Conservation (phyloP, 2,113 vertebrate species). For the Spermophilus dauricus region DNA sequence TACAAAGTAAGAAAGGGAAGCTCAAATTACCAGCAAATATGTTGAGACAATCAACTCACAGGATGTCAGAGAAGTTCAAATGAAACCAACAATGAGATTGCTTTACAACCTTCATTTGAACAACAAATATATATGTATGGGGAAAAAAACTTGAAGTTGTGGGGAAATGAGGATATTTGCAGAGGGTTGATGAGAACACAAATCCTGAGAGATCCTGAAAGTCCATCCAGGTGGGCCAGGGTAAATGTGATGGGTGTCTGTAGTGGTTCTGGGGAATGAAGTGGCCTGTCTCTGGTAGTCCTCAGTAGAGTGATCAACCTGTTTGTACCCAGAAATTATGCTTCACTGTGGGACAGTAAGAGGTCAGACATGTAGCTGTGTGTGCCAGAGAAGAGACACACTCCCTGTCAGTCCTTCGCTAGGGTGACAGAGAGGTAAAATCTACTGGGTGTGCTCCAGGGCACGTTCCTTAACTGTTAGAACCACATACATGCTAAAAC, state of each 20-base stretch:
- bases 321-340: neutral
- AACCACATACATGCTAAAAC: neutral
- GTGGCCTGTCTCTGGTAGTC: neutral
- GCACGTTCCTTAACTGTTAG: neutral
- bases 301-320: too few relatives aligned
- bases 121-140: neutral
- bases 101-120: neutral
- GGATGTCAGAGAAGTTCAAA: neutral
- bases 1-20: neutral
- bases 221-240: too few relatives aligned
- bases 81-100: neutral
- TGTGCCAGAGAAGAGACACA: neutral
- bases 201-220: neutral
- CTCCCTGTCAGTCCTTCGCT: too few relatives aligned
- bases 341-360: neutral
- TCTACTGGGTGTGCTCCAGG: fast-evolving
- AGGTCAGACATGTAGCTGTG: neutral
- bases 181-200: neutral
- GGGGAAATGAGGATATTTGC: neutral
- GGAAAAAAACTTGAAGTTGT: neutral
- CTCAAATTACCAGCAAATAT: neutral
- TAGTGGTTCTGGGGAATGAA: neutral
- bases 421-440: neutral
- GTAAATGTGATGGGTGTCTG: too few relatives aligned
- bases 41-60: neutral